Conservation (phyloP, 2,888 invertebrate genomes). For the Agriopis aurantiaria region DNA sequence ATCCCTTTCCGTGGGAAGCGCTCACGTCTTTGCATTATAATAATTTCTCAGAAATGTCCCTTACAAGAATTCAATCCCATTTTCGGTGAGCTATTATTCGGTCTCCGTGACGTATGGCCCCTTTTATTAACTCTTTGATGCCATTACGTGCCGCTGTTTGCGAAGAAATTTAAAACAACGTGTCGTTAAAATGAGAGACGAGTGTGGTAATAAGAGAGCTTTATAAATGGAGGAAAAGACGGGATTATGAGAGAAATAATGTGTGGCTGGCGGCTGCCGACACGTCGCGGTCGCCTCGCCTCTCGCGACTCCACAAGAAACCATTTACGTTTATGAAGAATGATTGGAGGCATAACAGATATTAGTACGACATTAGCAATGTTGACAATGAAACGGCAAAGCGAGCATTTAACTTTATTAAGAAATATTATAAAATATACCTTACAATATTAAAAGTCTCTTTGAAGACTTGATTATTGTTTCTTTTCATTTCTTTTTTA, state of each 20-base stretch:
- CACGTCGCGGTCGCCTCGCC: constrained; percentile 45
- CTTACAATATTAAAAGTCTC: constrained; percentile 32
- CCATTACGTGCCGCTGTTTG: constrained; percentile 34
- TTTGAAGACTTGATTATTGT: constrained; percentile 42
- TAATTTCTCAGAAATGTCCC: constrained; percentile 51
- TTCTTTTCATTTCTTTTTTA: constrained; percentile 49
- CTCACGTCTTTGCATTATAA: constrained; percentile 50
- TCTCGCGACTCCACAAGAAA: constrained; percentile 44
- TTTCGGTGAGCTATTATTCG: constrained; percentile 42
- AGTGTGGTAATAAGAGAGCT: constrained; percentile 51
- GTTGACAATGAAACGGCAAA: constrained; percentile 51
- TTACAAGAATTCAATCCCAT: constrained; percentile 49
- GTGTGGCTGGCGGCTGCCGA: constrained; percentile 50
- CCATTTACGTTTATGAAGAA: constrained; percentile 54
- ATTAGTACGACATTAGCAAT: constrained; percentile 48
- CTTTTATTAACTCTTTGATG: constrained; percentile 53
- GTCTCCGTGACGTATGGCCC: constrained; percentile 50
- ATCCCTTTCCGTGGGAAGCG: constrained; percentile 49
- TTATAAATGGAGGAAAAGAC: constrained; percentile 59
- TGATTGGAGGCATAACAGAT: constrained; percentile 48
- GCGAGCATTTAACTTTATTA: constrained; percentile 41
- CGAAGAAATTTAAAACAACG: constrained; percentile 58
- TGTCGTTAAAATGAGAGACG: constrained; percentile 30
- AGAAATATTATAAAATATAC: constrained; percentile 30
- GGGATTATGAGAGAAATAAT: constrained; percentile 57